Evolutionary conservation across 92 coral and sea anemone species (phyloP), one percentile per base, ranked within the genome.

Genomic region (Bergia puertoricense): DNA sequence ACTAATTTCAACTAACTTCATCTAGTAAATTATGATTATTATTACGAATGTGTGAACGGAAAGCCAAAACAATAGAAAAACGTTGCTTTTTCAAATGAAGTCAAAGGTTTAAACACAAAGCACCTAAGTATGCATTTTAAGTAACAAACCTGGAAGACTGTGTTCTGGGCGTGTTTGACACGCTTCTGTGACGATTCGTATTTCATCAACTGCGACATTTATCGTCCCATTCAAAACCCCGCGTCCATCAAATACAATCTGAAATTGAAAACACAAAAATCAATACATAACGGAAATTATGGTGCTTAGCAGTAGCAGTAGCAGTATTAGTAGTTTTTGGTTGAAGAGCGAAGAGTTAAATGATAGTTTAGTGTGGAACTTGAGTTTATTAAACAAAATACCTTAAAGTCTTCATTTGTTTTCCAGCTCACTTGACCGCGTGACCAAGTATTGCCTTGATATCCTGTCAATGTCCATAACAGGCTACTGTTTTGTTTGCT

Each of bases 371-470:
- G 4, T 46, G 5, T 3, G 5, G 50, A 46, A 46, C 8, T 46
- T 46, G 43, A n/a, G 22, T 65, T 14, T 62, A 41, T 30, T 30
- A 30, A 30, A n/a, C 2, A 14, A 4, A 0, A 20, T 91, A 93
- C 98, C 98, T 89, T 91, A 62, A 94, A 87, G 20, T 86, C 85
- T 13, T 80, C 89, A 43, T 79, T 44, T 43, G 88, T 45, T 18
- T 54, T 85, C 85, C 93, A 91, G 8, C 86, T 71, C 68, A 94
- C 92, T 86, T 93, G 90, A 4, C 90, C 98, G 50, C 56, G 81
- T 54, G 72, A 88, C 98, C 98, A 94, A 4, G 40, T 66, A 11
- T 74, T 50, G n/a, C 98, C 95, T 54, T 94, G 98, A 85, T 82
- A 88, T 36, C 95, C 94, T 40, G 41, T 46, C 23, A 94, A 76